A percentile compares a stretch with the other conserved stretches of the same genome.
These are phyloP conservation scores for Thelaira solivaga DNA, from an alignment of 2,888 invertebrate species.

Conservation along the genomic window DNA sequence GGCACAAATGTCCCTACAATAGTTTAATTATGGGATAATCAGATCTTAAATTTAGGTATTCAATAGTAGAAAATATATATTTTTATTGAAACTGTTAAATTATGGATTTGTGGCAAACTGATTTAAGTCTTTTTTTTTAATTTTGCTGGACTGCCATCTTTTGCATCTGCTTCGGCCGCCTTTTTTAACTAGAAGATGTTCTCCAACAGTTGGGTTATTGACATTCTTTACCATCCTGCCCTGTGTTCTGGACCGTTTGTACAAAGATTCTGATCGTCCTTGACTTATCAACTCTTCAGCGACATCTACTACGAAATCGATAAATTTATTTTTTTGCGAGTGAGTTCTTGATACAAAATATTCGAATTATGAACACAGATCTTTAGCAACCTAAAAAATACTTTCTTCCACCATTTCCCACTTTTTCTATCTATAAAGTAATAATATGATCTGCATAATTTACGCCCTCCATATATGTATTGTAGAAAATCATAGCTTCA, in stretches of 20 bases:
- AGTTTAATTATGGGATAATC: too few relatives aligned
- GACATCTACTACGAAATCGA: constrained; percentile 22
- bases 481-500: not conserved
- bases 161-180: not conserved
- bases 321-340: constrained; percentile 13
- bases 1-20: too few relatives aligned
- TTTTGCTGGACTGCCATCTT: not conserved
- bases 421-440: constrained; percentile 13
- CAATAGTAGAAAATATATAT: too few relatives aligned
- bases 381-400: constrained; percentile 39
- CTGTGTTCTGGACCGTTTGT: constrained; percentile 29
- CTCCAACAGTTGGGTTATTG: too few relatives aligned
- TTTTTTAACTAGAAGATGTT: not conserved
- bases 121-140: not conserved
- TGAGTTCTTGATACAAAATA: not conserved
- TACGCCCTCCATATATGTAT: not conserved
- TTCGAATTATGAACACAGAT: not conserved
- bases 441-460: constrained; percentile 15
- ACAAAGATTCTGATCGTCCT: constrained; percentile 34
- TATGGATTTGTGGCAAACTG: too few relatives aligned
- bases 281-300: constrained; percentile 23
- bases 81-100: too few relatives aligned
- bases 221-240: not conserved
- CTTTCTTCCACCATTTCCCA: constrained; percentile 34
- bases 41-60: too few relatives aligned